Evolutionary conservation across 92 coral and sea anemone genomes (phyloP).

Genomic region (Heliopora coerulea): DNA sequence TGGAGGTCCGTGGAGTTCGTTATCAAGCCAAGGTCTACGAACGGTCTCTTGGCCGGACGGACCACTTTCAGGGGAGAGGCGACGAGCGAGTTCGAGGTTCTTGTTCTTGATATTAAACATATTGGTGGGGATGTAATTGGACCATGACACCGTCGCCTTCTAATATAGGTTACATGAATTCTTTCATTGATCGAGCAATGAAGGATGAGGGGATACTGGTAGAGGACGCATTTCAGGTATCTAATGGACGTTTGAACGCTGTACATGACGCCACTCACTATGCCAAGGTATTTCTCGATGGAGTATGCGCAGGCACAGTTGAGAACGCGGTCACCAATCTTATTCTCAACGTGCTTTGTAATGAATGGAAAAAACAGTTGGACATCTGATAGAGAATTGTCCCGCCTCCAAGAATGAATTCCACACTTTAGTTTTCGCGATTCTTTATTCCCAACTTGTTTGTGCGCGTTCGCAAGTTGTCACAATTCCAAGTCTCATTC

Average conservation of each 20-base stretch:
- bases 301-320: slow-evolving; percentile 93
- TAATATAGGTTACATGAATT: slow-evolving; percentile 76
- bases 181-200: slow-evolving; percentile 66
- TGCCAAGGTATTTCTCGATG: slow-evolving; percentile 82
- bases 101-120: slow-evolving; percentile 33
- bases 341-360: slow-evolving; percentile 87
- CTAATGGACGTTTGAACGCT: slow-evolving; percentile 91
- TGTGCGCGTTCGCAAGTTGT: no score
- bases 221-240: slow-evolving; percentile 92
- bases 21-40: slow-evolving; percentile 1
- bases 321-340: slow-evolving; percentile 92
- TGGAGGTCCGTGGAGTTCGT: slow-evolving; percentile 11
- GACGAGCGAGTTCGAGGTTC: background rate
- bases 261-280: slow-evolving; percentile 94
- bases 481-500: no score
- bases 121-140: slow-evolving; percentile 84
- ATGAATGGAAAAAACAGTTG: slow-evolving; percentile 14
- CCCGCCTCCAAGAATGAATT: no score
- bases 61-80: slow-evolving; percentile 30
- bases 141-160: slow-evolving; percentile 91
- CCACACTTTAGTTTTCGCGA: no score
- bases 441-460: no score
- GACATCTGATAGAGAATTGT: background rate
- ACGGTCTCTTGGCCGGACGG: background rate
- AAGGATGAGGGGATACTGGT: slow-evolving; percentile 69